phyloP scores from a whole-genome alignment of 2,113 vertebrate genomes.

The Podocnemis expansa region DNA sequence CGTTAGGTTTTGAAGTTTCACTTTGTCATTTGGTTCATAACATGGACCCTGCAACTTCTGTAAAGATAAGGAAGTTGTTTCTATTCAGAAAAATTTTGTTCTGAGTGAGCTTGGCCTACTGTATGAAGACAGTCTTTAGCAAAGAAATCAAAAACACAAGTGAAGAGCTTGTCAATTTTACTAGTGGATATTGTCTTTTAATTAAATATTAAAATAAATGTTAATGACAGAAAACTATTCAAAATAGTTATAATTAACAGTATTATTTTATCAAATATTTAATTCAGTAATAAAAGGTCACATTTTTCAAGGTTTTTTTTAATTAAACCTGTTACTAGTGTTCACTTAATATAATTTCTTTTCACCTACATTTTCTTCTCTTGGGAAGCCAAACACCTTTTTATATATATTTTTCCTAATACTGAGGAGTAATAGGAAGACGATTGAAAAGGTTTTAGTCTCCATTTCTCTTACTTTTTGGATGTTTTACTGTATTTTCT shows the following conservation, averaged over 20 bases:
- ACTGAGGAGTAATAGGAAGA: not conserved
- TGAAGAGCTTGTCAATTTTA: not conserved
- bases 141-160: not conserved
- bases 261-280: not conserved
- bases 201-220: not conserved
- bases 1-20: not conserved
- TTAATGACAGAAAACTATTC: not conserved
- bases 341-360: not conserved
- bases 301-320: not conserved
- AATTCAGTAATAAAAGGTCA: not conserved
- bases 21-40: not conserved
- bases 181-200: not conserved
- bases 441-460: not conserved
- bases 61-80: not conserved
- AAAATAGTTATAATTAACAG: not conserved
- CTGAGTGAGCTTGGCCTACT: not conserved
- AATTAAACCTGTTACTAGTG: not conserved
- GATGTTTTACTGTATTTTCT: conserved; percentile 23
- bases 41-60: not conserved
- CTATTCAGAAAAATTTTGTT: not conserved
- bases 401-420: not conserved
- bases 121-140: not conserved
- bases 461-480: not conserved
- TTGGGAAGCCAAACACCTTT: not conserved
- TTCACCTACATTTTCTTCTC: not conserved